These are phyloP conservation scores for Toxonevra muliebris DNA, from an alignment of 2,888 invertebrate genomes.

Conservation along the genomic window DNA sequence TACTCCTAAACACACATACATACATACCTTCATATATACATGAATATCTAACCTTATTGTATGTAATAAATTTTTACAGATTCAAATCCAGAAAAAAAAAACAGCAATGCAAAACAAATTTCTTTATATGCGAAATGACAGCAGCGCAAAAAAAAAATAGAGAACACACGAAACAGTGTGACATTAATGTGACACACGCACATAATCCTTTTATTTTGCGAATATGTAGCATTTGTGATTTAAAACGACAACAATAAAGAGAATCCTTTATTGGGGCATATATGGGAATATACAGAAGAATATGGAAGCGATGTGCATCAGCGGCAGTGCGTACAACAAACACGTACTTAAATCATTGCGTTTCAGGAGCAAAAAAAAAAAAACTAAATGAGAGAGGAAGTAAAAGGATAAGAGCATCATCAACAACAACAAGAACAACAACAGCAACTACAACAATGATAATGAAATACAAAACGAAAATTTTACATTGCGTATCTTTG, in stretches of 20 bases:
- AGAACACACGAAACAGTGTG: not conserved
- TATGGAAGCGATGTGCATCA: not conserved
- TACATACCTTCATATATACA: no score
- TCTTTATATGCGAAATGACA: no score
- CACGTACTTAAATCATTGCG: conserved; percentile 1
- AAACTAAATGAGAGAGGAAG: not conserved
- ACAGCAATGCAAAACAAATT: no score
- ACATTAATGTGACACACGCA: conserved; percentile 10
- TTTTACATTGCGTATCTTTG: not conserved
- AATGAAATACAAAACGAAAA: conserved; percentile 9
- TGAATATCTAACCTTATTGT: no score
- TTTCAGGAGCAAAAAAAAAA: not conserved
- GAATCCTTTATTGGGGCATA: conserved; percentile 5
- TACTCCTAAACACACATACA: no score
- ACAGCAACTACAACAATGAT: not conserved
- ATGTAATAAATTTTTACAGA: no score
- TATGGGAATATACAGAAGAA: no score
- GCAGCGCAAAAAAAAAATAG: not conserved
- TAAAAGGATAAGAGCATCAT: conserved; percentile 3
- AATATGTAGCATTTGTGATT: conserved; percentile 16
- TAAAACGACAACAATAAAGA: conserved; percentile 20
- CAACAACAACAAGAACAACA: conserved; percentile 4
- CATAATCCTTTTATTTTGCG: not conserved
- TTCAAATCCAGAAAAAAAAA: no score
- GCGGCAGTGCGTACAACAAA: not conserved